phyloP scores from a whole-genome alignment of 2,797 vertebrate genomes.

The Apodemus agrarius region DNA sequence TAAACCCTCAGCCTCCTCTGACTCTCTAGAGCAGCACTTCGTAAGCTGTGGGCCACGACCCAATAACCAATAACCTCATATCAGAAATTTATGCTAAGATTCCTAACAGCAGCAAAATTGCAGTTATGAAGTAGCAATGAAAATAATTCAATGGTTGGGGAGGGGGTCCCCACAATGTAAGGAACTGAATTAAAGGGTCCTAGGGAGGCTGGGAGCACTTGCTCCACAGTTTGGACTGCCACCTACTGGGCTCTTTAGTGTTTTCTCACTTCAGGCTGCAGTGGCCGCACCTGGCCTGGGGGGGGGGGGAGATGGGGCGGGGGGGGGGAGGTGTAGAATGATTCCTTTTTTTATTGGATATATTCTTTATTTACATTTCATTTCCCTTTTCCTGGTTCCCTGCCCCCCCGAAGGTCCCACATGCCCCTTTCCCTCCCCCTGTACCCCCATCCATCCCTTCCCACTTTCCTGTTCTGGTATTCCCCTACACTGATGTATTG shows the following conservation, averaged over 20 bases:
- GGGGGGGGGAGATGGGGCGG: no score
- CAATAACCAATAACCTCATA: neutral
- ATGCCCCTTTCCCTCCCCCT: no score
- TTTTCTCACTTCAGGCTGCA: neutral
- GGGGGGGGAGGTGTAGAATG: no score
- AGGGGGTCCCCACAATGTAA: neutral
- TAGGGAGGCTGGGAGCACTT: neutral
- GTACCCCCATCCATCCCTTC: no score
- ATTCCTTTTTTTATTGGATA: no score
- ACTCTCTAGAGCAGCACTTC: neutral
- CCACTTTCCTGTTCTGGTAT: no score
- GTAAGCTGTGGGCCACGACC: neutral
- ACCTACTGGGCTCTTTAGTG: neutral
- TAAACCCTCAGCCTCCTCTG: neutral
- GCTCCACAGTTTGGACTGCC: neutral
- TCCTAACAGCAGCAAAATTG: neutral
- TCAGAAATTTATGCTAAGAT: neutral
- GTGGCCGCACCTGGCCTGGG: neutral
- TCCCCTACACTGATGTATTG: no score
- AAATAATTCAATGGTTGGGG: neutral
- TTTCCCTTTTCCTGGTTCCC: no score
- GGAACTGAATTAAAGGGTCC: neutral
- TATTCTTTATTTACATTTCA: no score
- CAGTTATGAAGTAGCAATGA: neutral
- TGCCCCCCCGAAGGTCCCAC: no score